These are phyloP conservation scores for Martes martes DNA, from an alignment of 2,113 vertebrate genomes.

Conservation along the genomic window DNA sequence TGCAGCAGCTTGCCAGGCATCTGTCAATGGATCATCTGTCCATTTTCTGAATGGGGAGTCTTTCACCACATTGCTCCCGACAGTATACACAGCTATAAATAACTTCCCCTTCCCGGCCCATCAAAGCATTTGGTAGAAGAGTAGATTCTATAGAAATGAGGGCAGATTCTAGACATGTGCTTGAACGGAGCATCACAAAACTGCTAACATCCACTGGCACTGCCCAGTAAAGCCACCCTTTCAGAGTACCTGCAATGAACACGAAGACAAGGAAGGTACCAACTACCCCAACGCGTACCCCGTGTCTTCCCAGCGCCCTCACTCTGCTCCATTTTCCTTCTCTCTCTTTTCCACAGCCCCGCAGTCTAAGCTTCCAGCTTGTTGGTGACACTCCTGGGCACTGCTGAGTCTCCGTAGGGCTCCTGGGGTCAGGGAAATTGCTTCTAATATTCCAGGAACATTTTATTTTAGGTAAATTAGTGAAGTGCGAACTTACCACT, in stretches of 20 bases:
- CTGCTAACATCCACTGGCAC: rapidly evolving
- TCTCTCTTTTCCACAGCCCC: neutral
- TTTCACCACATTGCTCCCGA: neutral
- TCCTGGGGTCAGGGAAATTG: neutral
- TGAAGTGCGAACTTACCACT: slow-evolving; percentile 84
- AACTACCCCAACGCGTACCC: rapidly evolving
- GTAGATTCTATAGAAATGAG: neutral
- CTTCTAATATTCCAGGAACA: neutral
- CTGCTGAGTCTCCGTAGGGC: neutral
- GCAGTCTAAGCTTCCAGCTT: neutral
- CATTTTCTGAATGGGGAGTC: neutral
- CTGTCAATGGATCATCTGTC: neutral
- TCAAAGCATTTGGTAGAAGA: neutral
- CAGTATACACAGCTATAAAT: neutral
- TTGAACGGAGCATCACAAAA: neutral
- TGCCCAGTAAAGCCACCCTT: neutral
- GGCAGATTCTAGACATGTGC: neutral
- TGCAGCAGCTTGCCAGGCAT: rapidly evolving
- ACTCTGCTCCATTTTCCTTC: rapidly evolving
- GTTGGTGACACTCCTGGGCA: neutral
- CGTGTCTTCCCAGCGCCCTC: neutral
- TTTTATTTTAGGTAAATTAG: neutral
- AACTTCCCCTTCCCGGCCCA: neutral
- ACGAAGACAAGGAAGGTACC: neutral
- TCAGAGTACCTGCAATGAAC: neutral